A percentile compares a stretch with the other conserved stretches of the same genome.
Evolutionary conservation across 2,888 invertebrate species (phyloP).

Genomic region (Stenodema calcarata): DNA sequence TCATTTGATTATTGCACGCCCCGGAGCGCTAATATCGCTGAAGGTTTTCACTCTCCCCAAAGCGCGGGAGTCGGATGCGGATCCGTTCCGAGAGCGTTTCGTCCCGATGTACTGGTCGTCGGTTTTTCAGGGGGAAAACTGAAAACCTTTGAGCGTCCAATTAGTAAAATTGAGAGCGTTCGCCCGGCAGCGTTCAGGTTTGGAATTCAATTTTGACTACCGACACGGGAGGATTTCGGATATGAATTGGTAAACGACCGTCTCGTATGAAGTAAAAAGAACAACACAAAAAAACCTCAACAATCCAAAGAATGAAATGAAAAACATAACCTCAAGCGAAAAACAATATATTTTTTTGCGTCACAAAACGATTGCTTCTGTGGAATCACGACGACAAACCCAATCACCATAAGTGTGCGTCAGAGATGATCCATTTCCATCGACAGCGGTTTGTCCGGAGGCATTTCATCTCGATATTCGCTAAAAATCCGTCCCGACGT

Average conservation of each 20-base stretch:
- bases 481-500: too few species aligned
- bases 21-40: slow-evolving; percentile 4
- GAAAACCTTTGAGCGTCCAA: not conserved
- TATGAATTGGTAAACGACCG: not conserved
- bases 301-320: too few species aligned
- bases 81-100: too few species aligned
- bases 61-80: not conserved
- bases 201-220: not conserved
- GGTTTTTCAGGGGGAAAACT: not conserved
- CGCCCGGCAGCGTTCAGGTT: not conserved
- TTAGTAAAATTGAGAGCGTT: not conserved
- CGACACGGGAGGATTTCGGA: not conserved
- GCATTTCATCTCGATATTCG: too few species aligned
- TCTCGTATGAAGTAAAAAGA: not conserved
- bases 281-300: too few species aligned
- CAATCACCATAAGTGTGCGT: too few species aligned
- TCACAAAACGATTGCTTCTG: too few species aligned
- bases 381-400: too few species aligned
- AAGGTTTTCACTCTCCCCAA: not conserved
- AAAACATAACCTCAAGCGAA: too few species aligned
- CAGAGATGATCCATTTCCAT: too few species aligned
- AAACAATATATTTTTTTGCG: too few species aligned
- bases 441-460: too few species aligned
- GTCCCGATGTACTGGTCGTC: not conserved
- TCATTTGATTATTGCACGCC: not conserved